phyloP scores from a whole-genome alignment of 2,888 invertebrate species.

The Mycalesis mineus region DNA sequence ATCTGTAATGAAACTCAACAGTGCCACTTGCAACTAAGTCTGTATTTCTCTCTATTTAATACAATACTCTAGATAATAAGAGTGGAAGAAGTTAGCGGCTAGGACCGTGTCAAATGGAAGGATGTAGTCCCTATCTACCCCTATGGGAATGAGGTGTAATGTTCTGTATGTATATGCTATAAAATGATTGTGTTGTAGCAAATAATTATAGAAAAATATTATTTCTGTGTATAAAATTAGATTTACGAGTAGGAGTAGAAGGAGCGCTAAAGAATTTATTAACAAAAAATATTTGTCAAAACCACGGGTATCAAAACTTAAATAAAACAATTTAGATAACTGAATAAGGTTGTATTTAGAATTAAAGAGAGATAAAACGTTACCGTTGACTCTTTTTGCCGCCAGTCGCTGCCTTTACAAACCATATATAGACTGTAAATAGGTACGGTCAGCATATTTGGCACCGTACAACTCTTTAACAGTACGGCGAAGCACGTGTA shows the following conservation, averaged over 20 bases:
- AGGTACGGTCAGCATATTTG: conserved; percentile 69
- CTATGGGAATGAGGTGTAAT: too few relatives aligned
- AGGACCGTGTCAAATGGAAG: too few relatives aligned
- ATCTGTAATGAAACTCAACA: too few relatives aligned
- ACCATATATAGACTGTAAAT: conserved; percentile 64
- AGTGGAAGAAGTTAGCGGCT: too few relatives aligned
- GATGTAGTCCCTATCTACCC: too few relatives aligned
- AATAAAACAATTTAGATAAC: conserved; percentile 43
- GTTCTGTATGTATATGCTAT: too few relatives aligned
- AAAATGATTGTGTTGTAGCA: too few relatives aligned
- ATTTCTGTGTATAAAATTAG: not conserved
- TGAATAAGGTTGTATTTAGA: conserved; percentile 33
- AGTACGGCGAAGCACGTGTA: conserved; percentile 70
- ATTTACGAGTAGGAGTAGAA: not conserved
- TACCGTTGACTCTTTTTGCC: conserved; percentile 34
- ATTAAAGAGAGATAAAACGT: conserved; percentile 38
- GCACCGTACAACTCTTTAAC: conserved; percentile 63
- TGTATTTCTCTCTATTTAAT: too few relatives aligned
- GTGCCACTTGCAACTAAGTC: too few relatives aligned
- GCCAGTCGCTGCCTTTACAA: conserved; percentile 60
- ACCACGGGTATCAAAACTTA: conserved; percentile 30
- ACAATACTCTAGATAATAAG: too few relatives aligned
- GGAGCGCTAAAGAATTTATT: conserved; percentile 1
- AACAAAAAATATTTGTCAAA: not conserved
- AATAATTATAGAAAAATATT: too few relatives aligned